Evolutionary conservation across 2,113 vertebrate species (phyloP), one percentile per base, ranked within the genome.

Genomic region (Brevimyrus niger): DNA sequence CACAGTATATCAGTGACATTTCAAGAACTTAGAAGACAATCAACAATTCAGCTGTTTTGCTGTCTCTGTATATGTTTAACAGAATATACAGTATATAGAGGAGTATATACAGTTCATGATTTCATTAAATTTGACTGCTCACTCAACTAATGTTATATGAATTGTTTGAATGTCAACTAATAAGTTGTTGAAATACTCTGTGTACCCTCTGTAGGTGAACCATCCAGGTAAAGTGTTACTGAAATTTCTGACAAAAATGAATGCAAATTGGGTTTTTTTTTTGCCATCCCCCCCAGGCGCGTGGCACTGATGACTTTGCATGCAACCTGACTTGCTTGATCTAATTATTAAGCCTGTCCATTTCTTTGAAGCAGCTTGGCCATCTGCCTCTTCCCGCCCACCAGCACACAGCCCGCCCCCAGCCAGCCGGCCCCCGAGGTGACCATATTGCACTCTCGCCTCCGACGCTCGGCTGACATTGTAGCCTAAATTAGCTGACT

Each of bases 401-500:
- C 7, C 80, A 3, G 46, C 47, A 19, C n/a, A 5, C 84, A 48
- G 23, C 23, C 47, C 4, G 11, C 13, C 9, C 3, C n/a, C 85
- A n/a, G n/a, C 48, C 46, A 3, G 53, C 44, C 21, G 1, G 65
- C 44, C 38, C 89, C 58, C 7, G 87, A 80, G 87, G 23, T 23
- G 23, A 69, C 86, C 89, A 48, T 73, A 65, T 88, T 58, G 87
- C 87, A 9, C 21, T 89, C 44, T 23, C 65, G 10, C 38, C 86
- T 50, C 17, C 35, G 17, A 27, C 7, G 69, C 46, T 51, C 73
- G 46, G 86, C 89, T 65, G 47, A 82, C 69, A 11, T 27, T 48
- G 85, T 47, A n/a, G 65, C 65, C 48, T 90, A 87, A 87, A 87
- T 90, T 69, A 88, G 87, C 89, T 65, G 89, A 85, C 87, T 35